A percentile compares a stretch with the other conserved stretches of the same genome.
Evolutionary conservation across 2,797 vertebrate species (phyloP).

Genomic region (Chloroceryle inda): DNA sequence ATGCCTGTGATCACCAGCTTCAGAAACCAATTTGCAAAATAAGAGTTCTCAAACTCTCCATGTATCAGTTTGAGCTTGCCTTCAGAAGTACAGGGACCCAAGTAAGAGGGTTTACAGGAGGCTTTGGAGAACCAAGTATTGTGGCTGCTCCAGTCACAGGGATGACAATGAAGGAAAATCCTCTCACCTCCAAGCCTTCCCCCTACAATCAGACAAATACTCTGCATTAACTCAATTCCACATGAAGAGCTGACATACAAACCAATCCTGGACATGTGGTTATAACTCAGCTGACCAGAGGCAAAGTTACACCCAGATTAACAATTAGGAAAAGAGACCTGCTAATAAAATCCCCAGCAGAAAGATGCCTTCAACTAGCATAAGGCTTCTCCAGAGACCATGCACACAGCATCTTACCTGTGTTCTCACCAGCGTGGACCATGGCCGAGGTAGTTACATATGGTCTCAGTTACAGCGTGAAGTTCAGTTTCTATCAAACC

Average conservation of each 20-base stretch:
- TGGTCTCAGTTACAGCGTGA: accelerated
- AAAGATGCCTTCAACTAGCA: background rate
- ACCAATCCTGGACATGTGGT: background rate
- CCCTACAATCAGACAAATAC: background rate
- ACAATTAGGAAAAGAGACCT: background rate
- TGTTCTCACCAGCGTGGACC: accelerated
- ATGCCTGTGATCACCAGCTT: background rate
- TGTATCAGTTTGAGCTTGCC: accelerated
- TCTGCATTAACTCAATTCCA: background rate
- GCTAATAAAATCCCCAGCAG: background rate
- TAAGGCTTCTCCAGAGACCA: background rate
- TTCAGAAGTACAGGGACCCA: background rate
- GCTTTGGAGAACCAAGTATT: background rate
- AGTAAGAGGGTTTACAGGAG: background rate
- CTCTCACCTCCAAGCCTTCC: background rate
- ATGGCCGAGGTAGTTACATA: background rate
- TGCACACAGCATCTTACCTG: background rate
- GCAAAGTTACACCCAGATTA: background rate
- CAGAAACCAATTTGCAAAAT: background rate
- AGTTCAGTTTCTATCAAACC: background rate
- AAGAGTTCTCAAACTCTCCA: background rate
- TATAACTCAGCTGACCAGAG: background rate
- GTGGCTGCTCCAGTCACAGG: background rate
- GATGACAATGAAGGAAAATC: background rate
- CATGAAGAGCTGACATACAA: background rate